Evolutionary conservation across 2,888 invertebrate species (phyloP).

Genomic region (Metacarcinus magister): DNA sequence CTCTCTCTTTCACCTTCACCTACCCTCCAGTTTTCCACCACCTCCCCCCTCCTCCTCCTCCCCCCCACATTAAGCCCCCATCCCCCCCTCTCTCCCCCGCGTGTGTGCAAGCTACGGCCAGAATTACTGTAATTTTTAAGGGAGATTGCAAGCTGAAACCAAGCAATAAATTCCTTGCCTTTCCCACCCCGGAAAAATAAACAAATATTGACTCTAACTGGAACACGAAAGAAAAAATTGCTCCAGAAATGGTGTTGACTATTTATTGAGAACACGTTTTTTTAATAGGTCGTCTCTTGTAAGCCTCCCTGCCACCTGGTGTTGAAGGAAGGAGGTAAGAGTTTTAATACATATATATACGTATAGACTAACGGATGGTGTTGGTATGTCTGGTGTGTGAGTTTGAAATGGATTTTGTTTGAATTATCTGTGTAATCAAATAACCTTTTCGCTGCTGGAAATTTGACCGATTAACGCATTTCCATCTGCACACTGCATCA

Average conservation of each 20-base stretch:
- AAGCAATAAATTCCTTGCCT: neutral
- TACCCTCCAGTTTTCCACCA: neutral
- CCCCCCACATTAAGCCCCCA: neutral
- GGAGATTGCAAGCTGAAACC: constrained; percentile 29
- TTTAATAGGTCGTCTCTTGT: neutral
- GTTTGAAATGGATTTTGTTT: neutral
- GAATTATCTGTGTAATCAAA: neutral
- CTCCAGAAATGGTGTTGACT: neutral
- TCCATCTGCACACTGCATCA: neutral
- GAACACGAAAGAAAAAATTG: neutral
- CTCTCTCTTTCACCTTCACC: neutral
- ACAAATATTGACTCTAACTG: constrained; percentile 30
- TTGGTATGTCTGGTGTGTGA: neutral
- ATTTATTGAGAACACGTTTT: neutral
- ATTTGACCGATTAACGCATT: neutral
- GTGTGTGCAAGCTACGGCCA: constrained; percentile 16
- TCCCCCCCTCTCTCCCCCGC: neutral
- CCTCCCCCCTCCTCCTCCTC: neutral
- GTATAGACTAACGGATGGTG: neutral
- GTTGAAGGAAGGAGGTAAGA: neutral
- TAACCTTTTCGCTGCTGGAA: neutral
- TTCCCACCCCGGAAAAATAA: neutral
- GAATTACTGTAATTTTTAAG: constrained; percentile 44
- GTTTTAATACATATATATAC: neutral
- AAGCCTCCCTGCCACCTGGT: neutral